These are phyloP conservation scores for Esperia sulphurella DNA, from an alignment of 2,888 invertebrate species.

Conservation along the genomic window DNA sequence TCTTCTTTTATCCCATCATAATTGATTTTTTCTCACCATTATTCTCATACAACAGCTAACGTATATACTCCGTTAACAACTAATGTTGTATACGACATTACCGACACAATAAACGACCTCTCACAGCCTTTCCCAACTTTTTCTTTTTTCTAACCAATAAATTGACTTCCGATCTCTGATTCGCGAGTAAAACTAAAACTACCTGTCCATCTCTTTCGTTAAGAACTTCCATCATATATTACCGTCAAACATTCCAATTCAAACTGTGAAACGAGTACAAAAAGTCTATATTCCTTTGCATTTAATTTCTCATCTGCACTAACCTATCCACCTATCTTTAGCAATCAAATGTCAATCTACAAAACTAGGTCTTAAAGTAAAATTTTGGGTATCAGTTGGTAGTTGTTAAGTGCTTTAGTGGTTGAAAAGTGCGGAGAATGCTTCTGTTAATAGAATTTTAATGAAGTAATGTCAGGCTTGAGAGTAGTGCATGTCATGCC, in stretches of 20 bases:
- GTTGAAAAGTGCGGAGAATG: slow-evolving; percentile 55
- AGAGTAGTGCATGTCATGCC: slow-evolving; percentile 73
- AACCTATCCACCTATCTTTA: slow-evolving; percentile 8
- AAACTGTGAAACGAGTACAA: slow-evolving; percentile 12
- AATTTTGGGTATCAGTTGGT: slow-evolving; percentile 17
- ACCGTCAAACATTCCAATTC: slow-evolving; percentile 20
- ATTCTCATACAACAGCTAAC: neutral
- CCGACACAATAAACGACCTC: slow-evolving; percentile 25
- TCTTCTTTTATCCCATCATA: neutral
- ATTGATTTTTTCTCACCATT: neutral
- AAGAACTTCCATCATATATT: slow-evolving; percentile 42
- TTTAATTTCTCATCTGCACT: neutral
- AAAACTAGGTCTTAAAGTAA: slow-evolving; percentile 4
- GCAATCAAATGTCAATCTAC: slow-evolving; percentile 16
- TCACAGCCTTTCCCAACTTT: slow-evolving; percentile 31
- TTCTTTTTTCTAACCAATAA: slow-evolving; percentile 37
- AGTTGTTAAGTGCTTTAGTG: slow-evolving; percentile 13
- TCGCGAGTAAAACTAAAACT: slow-evolving; percentile 46
- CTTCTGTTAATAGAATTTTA: slow-evolving; percentile 79
- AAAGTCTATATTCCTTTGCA: slow-evolving; percentile 19
- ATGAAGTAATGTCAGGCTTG: slow-evolving; percentile 74
- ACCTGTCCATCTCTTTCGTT: slow-evolving; percentile 45
- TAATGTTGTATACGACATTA: no score
- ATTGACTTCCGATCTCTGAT: slow-evolving; percentile 60
- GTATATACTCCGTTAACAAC: no score